A percentile compares a stretch with the other conserved stretches of the same genome.
phyloP scores from a whole-genome alignment of 2,888 invertebrate genomes.

The Tinea pellionella region DNA sequence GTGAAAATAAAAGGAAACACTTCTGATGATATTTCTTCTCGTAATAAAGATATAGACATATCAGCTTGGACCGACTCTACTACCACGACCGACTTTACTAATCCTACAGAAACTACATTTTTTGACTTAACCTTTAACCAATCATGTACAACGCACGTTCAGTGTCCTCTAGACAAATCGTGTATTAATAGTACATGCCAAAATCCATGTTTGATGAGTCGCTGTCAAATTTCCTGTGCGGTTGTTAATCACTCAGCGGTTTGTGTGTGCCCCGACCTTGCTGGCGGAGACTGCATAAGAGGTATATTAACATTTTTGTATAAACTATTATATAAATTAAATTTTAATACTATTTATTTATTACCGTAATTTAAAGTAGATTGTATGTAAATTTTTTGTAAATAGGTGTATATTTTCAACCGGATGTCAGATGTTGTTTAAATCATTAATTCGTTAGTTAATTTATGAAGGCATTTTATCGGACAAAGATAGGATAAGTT shows the following conservation, averaged over 20 bases:
- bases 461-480: conserved; percentile 9
- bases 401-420: conserved; percentile 1
- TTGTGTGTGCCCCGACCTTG: conserved; percentile 72
- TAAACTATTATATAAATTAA: conserved; percentile 1
- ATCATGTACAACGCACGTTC: conserved; percentile 70
- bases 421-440: background rate
- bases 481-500: background rate
- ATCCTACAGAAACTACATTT: conserved; percentile 36
- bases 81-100: conserved; percentile 42
- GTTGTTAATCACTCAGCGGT: conserved; percentile 72
- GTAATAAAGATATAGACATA: conserved; percentile 56
- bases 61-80: conserved; percentile 57
- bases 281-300: conserved; percentile 71
- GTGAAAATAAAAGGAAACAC: background rate
- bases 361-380: background rate
- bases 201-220: conserved; percentile 68
- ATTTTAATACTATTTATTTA: background rate
- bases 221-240: conserved; percentile 73
- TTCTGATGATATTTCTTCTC: conserved; percentile 47
- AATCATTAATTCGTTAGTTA: background rate
- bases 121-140: conserved; percentile 35
- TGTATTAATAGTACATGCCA: conserved; percentile 74
- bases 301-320: conserved; percentile 53
- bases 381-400: background rate
- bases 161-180: conserved; percentile 73